Conservation (phyloP, 2,113 vertebrate species). For the Tetraodon nigroviridis region DNA sequence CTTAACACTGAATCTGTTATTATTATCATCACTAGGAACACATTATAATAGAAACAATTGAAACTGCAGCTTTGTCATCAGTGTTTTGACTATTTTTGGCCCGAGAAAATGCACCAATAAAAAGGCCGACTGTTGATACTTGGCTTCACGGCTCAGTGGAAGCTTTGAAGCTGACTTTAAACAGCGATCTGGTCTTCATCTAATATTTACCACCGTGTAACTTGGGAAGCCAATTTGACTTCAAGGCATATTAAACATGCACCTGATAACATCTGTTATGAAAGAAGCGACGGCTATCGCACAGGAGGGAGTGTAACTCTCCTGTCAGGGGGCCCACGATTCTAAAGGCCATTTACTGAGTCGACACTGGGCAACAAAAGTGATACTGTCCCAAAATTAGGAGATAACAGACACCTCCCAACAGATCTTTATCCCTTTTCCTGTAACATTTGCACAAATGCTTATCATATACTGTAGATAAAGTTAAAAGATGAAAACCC, state of each 20-base stretch:
- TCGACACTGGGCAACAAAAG: too few species aligned
- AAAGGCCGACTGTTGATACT: slow-evolving; percentile 34
- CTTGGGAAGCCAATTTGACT: slow-evolving; percentile 59
- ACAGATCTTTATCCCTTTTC: too few species aligned
- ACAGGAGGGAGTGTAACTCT: slow-evolving; percentile 50
- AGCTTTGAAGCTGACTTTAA: slow-evolving; percentile 31
- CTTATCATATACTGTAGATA: too few species aligned
- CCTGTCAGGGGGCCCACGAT: slow-evolving; percentile 41
- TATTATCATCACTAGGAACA: slow-evolving; percentile 10
- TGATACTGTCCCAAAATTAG: too few species aligned
- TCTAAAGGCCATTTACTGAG: too few species aligned
- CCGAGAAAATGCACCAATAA: slow-evolving; percentile 7
- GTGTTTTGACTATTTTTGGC: slow-evolving; percentile 45
- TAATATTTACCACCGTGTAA: slow-evolving; percentile 62
- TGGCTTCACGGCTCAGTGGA: slow-evolving; percentile 20
- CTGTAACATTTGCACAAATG: too few species aligned
- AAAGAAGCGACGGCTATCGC: slow-evolving; percentile 37
- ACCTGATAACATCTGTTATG: slow-evolving; percentile 62
- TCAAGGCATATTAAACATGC: slow-evolving; percentile 65
- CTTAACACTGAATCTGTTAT: slow-evolving; percentile 60
- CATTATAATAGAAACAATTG: slow-evolving; percentile 58
- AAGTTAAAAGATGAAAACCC: too few species aligned
- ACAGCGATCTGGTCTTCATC: slow-evolving; percentile 34
- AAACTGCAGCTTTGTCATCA: slow-evolving; percentile 46
- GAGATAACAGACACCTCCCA: slow-evolving; percentile 1